Base-by-base conservation (phyloP, 2,797 vertebrate species). In the Bradypodion pumilum region DNA sequence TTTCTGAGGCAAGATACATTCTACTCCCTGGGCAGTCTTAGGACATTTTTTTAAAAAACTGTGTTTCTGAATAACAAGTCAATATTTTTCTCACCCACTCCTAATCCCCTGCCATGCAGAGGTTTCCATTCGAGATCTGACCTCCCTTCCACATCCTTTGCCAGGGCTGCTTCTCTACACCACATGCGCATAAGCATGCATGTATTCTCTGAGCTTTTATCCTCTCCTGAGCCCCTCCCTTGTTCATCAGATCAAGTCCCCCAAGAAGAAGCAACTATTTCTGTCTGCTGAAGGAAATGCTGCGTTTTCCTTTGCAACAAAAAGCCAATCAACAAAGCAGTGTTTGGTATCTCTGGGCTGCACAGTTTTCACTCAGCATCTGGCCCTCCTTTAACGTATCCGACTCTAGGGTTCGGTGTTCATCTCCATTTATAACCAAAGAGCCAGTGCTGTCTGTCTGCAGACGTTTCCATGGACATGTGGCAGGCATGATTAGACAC, bases 221-320 rank as follows among this genome's bases (percentile, higher is more conserved):
- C 40, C 37, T 9, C 12, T 32, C 73, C 44, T 19, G 16, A 40
- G 19, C 56, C 60, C n/a, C 42, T 19, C 70, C 62, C 29, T 59
- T 15, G 19, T 8, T 35, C 62, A 85, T 68, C 49, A 80, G 80
- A 84, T 78, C 40, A 84, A 37, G 15, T 63, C 32, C 42, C 40
- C 75, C n/a, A 37, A n/a, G 25, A 81, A 27, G 23, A 46, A 4
- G 40, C 72, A 85, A 75, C 52, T 5, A n/a, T 81, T 63, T 72
- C 78, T 63, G 42, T 37, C 65, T 81, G 44, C 46, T 12, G 35
- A 75, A 84, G 74, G 63, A 84, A 81, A 60, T 4, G 13, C 62
- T 32, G 49, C 25, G 5, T 74, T 74, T 86, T 79, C 49, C 60
- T 78, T 83, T 82, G 80, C 25, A 32, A n/a, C 10, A n/a, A 52